Evolutionary conservation across 2,113 vertebrate species (phyloP).

Genomic region (Hiodon tergisus): DNA sequence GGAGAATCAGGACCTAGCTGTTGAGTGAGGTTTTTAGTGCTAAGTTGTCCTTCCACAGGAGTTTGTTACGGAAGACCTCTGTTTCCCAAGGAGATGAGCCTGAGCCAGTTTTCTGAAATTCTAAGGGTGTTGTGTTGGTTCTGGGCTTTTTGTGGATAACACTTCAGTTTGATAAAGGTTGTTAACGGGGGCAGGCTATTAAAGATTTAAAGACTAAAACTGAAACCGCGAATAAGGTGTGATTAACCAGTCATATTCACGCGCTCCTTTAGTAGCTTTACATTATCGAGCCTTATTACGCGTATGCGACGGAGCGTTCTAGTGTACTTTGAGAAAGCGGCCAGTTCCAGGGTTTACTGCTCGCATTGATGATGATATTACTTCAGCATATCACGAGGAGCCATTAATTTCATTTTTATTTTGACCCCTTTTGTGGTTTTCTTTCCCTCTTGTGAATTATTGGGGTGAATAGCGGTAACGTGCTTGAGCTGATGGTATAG

Average conservation of each 20-base stretch:
- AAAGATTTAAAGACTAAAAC: background rate
- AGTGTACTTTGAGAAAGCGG: background rate
- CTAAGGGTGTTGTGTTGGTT: background rate
- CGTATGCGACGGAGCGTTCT: background rate
- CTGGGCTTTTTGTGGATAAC: background rate
- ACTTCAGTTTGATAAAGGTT: background rate
- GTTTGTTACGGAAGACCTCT: no score
- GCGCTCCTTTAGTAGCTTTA: conserved; percentile 3
- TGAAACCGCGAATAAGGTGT: background rate
- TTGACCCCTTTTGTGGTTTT: background rate
- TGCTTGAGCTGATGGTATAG: conserved; percentile 15
- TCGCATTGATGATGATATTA: conserved; percentile 8
- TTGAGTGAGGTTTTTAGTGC: background rate
- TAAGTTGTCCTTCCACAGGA: no score
- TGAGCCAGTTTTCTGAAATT: background rate
- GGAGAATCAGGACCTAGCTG: background rate
- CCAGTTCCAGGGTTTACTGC: background rate
- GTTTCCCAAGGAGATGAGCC: background rate
- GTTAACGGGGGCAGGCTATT: background rate
- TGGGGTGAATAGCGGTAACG: conserved; percentile 3
- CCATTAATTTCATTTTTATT: background rate
- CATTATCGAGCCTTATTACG: conserved; percentile 15
- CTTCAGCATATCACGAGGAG: background rate
- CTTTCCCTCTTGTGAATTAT: background rate
- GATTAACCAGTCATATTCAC: conserved; percentile 2